Conservation (phyloP, 2,888 invertebrate species). For the Oxytorus armatus region DNA sequence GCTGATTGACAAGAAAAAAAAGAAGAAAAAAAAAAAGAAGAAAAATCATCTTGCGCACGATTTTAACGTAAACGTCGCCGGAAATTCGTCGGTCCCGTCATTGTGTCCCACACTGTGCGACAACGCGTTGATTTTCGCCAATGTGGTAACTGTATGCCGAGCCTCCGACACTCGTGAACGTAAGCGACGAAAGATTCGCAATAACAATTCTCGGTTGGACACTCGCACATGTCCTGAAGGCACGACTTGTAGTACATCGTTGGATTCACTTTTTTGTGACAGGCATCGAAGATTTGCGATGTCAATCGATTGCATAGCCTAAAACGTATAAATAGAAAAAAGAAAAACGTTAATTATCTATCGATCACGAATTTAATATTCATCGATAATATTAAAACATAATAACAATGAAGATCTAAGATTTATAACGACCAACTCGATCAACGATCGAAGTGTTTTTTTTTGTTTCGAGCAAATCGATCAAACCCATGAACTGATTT, state of each 20-base stretch:
- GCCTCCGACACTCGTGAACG: constrained; percentile 92
- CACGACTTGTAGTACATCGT: constrained; percentile 94
- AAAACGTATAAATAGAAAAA: constrained; percentile 21
- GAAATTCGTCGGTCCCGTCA: constrained; percentile 65
- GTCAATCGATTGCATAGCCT: constrained; percentile 86
- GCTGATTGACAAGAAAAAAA: constrained; percentile 7
- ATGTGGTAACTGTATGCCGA: constrained; percentile 89
- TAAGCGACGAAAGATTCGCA: constrained; percentile 96
- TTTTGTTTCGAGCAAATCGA: too few species aligned
- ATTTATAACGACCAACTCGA: too few species aligned
- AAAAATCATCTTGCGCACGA: neutral
- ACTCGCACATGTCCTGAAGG: constrained; percentile 94
- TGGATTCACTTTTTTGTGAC: constrained; percentile 92
- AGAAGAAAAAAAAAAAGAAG: neutral
- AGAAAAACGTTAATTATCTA: neutral
- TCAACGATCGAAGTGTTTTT: too few species aligned
- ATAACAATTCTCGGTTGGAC: constrained; percentile 92
- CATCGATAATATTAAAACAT: too few species aligned
- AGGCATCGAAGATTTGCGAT: constrained; percentile 89
- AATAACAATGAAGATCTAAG: too few species aligned
- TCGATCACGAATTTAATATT: neutral
- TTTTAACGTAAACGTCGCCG: constrained; percentile 67
- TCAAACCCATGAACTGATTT: too few species aligned
- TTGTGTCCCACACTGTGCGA: constrained; percentile 84
- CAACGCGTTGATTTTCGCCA: constrained; percentile 91